These are phyloP conservation scores for Anolis carolinensis DNA, from an alignment of 2,113 vertebrate genomes.

Conservation along the genomic window DNA sequence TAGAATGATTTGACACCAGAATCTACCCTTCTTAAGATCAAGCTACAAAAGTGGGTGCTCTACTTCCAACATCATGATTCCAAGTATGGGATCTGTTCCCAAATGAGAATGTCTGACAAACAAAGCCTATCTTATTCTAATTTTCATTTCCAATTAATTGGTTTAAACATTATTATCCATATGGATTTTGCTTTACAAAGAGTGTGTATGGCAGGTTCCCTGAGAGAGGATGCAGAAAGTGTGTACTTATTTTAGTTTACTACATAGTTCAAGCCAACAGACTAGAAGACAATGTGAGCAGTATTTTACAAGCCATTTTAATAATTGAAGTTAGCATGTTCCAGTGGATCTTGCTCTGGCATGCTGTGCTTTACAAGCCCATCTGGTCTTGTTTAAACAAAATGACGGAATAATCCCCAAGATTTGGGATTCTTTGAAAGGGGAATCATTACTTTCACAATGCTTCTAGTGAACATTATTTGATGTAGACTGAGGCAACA, in stretches of 20 bases:
- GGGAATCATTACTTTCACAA: conserved; percentile 38
- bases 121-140: not conserved
- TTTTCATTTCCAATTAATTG: not conserved
- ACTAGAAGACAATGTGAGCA: not conserved
- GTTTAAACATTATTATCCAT: no score
- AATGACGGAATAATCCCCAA: not conserved
- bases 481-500: conserved; percentile 32
- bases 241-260: not conserved
- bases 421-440: conserved; percentile 19
- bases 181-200: not conserved
- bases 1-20: no score
- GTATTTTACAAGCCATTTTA: conserved; percentile 43
- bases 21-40: no score
- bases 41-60: no score
- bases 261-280: not conserved
- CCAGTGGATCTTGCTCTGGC: conserved; percentile 22
- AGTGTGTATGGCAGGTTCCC: not conserved
- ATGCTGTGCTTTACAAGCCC: not conserved
- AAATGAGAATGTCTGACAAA: not conserved
- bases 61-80: not conserved
- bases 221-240: not conserved
- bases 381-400: conserved; percentile 37
- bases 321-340: conserved; percentile 25
- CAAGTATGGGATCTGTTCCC: not conserved
- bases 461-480: conserved; percentile 18